phyloP scores from a whole-genome alignment of 2,888 invertebrate species.

The Drosophila maculinotata region DNA sequence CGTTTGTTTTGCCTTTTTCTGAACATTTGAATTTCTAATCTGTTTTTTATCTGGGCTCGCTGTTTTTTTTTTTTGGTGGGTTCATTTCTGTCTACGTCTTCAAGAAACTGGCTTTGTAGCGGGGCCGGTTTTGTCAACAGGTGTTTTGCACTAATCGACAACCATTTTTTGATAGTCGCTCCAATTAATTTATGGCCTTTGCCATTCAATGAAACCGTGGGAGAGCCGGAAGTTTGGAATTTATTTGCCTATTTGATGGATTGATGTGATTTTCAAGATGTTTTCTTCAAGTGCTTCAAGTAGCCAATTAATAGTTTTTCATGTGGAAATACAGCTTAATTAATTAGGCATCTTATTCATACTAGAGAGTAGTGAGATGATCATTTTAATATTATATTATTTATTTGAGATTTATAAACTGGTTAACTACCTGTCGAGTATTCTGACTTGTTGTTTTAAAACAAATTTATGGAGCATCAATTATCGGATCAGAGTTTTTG shows the following conservation, averaged over 20 bases:
- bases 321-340: background rate
- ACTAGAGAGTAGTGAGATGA: no score
- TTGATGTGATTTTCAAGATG: constrained; percentile 5
- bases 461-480: no score
- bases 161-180: constrained; percentile 61
- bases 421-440: no score
- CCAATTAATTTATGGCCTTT: constrained; percentile 71
- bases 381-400: no score
- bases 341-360: no score
- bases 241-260: constrained; percentile 18
- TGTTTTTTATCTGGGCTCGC: constrained; percentile 65
- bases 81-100: constrained; percentile 48
- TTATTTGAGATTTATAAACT: no score
- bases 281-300: background rate
- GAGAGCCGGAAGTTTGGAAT: constrained; percentile 50
- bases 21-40: constrained; percentile 78
- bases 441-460: no score
- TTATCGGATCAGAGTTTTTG: no score
- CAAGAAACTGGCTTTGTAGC: constrained; percentile 56
- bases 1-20: constrained; percentile 24
- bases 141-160: constrained; percentile 79
- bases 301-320: background rate
- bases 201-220: constrained; percentile 54
- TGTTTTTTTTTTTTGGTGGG: constrained; percentile 25
- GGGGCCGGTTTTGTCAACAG: constrained; percentile 71